phyloP scores from a whole-genome alignment of 2,888 invertebrate genomes.

The Oxycera nigricornis region DNA sequence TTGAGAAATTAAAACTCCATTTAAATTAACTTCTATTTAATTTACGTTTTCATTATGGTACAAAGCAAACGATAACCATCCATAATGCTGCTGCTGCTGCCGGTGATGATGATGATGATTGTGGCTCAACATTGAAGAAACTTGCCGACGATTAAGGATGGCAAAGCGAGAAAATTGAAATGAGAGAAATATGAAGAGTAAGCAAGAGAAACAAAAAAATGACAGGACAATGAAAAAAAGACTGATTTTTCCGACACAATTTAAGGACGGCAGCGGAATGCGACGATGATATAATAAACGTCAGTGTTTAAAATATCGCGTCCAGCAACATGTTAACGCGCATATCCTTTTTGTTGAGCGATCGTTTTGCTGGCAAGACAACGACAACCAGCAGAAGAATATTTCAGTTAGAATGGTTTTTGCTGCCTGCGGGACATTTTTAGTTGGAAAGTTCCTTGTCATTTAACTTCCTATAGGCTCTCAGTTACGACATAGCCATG shows the following conservation, averaged over 20 bases:
- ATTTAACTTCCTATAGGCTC: slow-evolving; percentile 41
- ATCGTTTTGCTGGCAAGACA: not conserved
- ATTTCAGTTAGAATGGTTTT: slow-evolving; percentile 42
- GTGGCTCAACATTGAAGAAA: not conserved
- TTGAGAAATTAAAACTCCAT: slow-evolving; percentile 43
- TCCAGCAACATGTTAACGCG: too few species aligned
- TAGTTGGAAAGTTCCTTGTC: slow-evolving; percentile 42
- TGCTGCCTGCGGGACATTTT: slow-evolving; percentile 39
- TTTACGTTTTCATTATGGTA: slow-evolving; percentile 41
- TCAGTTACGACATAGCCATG: not conserved
- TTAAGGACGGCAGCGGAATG: not conserved
- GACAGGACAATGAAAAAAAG: not conserved
- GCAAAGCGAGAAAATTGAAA: slow-evolving; percentile 11
- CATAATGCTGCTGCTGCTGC: slow-evolving; percentile 16
- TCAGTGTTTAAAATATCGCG: not conserved
- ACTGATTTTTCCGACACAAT: not conserved
- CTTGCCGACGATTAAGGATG: slow-evolving; percentile 13
- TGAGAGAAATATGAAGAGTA: not conserved
- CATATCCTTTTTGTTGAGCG: too few species aligned
- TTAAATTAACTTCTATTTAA: slow-evolving; percentile 45
- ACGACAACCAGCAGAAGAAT: slow-evolving; percentile 36
- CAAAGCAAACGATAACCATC: slow-evolving; percentile 39
- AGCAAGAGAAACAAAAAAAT: not conserved
- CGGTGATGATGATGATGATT: slow-evolving; percentile 16
- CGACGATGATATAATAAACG: not conserved